Conservation (phyloP, 2,113 vertebrate species). For the Neogale vison region DNA sequence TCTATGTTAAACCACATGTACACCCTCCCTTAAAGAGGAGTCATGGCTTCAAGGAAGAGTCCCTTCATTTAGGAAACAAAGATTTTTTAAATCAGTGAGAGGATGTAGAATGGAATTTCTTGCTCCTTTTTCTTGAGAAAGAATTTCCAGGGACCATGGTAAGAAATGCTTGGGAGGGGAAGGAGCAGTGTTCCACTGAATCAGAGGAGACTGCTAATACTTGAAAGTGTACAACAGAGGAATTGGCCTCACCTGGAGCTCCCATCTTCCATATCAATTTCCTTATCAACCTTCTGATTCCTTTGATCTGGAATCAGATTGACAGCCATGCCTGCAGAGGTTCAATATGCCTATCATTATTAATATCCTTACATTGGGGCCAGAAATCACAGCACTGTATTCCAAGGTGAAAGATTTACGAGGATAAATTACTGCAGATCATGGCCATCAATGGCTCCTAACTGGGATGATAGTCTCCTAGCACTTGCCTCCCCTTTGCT, state of each 20-base stretch:
- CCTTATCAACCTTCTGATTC: not conserved
- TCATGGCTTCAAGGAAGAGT: not conserved
- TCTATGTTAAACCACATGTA: not conserved
- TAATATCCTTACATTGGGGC: not conserved
- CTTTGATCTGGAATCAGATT: not conserved
- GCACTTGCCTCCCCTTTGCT: not conserved
- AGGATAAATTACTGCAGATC: not conserved
- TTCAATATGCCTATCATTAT: not conserved
- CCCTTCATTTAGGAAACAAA: slow-evolving; percentile 29
- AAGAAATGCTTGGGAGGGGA: not conserved
- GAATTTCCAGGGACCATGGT: not conserved
- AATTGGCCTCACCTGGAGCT: not conserved
- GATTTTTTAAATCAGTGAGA: not conserved
- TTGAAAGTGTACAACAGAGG: not conserved
- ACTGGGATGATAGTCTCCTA: not conserved
- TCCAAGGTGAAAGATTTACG: not conserved
- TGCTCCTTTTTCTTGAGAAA: not conserved
- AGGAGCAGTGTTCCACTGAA: not conserved
- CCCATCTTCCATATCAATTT: not conserved
- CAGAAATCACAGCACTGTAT: not conserved
- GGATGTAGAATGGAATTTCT: not conserved
- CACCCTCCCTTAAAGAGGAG: not conserved
- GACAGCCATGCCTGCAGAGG: not conserved
- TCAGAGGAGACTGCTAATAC: not conserved
- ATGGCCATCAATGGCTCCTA: not conserved